A percentile compares a stretch with the other conserved stretches of the same genome.
Evolutionary conservation across 2,888 invertebrate species (phyloP).

Genomic region (Habrosyne pyritoides): DNA sequence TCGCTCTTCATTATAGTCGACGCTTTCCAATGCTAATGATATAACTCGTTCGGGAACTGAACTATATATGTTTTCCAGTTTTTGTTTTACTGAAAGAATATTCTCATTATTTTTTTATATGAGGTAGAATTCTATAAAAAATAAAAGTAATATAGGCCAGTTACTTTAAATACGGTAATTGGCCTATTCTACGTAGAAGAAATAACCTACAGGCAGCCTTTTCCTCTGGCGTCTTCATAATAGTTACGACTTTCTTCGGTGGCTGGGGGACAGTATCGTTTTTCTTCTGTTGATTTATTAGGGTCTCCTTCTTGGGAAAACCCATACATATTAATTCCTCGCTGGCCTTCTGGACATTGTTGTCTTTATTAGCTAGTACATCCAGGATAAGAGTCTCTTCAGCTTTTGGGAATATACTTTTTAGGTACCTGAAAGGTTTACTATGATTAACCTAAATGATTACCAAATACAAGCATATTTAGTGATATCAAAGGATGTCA

Average conservation of each 20-base stretch:
- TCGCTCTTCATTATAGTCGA: constrained; percentile 91
- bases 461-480: too few species aligned
- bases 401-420: constrained; percentile 94
- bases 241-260: constrained; percentile 81
- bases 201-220: constrained; percentile 86
- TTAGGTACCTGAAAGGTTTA: constrained; percentile 89
- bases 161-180: too few species aligned
- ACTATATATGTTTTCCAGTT: constrained; percentile 88
- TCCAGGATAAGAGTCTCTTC: constrained; percentile 95
- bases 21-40: constrained; percentile 93
- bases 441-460: background rate
- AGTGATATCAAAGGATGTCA: too few species aligned
- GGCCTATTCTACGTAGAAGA: too few species aligned
- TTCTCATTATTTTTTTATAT: constrained; percentile 7
- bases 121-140: background rate
- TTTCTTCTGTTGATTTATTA: constrained; percentile 48
- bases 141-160: too few species aligned
- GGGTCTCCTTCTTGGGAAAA: constrained; percentile 89
- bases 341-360: constrained; percentile 94
- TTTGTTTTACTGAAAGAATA: constrained; percentile 84
- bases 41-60: constrained; percentile 92
- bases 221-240: constrained; percentile 87
- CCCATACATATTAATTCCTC: constrained; percentile 92
- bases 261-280: constrained; percentile 56
- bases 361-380: constrained; percentile 92